Evolutionary conservation across 2,888 invertebrate genomes (phyloP), one percentile per base, ranked within the genome.

Genomic region (Drosophila peninsularis): DNA sequence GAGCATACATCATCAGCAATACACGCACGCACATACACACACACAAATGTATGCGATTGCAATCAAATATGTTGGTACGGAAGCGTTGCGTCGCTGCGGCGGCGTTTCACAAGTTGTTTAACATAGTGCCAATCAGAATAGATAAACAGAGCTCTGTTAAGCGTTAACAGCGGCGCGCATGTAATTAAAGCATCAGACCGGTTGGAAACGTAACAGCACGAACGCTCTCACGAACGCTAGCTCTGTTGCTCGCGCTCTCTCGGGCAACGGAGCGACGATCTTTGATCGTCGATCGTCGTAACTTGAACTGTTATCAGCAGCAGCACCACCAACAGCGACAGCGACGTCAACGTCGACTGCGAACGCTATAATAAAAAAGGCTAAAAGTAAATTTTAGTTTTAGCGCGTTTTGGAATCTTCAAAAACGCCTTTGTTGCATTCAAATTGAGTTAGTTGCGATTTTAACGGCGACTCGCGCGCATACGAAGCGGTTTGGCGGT

Each of bases 121-220:
- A 88, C 88, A 88, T 82, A 68, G 62, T 58, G 45, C 80, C 82
- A 83, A 83, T 83, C 86, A 83, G 32, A n/a, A 55, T 47, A 74
- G 82, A 82, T 79, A 85, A 82, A 71, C 80, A 65, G 57, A 71
- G 70, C 77, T 72, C 80, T 83, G 88, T 88, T 88, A 83, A 69
- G 66, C 45, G 60, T 56, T 69, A 84, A 73, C 71, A 70, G 74
- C 69, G 70, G 50, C 67, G 70, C 56, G 76, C 84, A 68, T 52
- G 66, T 77, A 75, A 77, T 77, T 79, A 83, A 83, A 66, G 44
- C 63, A 57, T 32, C 56, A 50, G 55, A 60, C 45, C 57, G 54
- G 56, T 60, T 53, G 41, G 61, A 50, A 49, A 62, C 68, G 27
- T 55, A 45, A 45, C 45, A 27, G 45, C 27, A 30, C 17, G 27